These are phyloP conservation scores for Actinopyga echinites DNA, from an alignment of 53 echinoderm and acorn worm genomes.

Conservation along the genomic window DNA sequence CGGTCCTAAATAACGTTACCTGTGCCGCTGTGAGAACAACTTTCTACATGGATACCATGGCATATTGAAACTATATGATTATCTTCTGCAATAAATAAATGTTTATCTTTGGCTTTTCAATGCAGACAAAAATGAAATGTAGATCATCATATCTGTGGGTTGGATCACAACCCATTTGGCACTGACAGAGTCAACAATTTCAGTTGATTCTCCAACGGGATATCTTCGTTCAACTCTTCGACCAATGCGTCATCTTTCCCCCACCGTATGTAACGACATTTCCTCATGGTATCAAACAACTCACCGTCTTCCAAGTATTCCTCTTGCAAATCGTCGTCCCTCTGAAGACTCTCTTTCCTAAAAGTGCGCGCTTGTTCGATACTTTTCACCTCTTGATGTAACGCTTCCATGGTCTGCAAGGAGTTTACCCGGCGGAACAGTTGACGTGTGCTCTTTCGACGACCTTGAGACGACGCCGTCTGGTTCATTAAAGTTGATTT, in stretches of 20 bases:
- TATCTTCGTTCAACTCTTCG: conserved; percentile 64
- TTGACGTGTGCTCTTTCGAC: conserved; percentile 14
- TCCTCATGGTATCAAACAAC: conserved; percentile 77
- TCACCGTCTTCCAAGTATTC: conserved; percentile 67
- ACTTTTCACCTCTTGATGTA: conserved; percentile 61
- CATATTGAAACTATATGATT: too few relatives aligned
- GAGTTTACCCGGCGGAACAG: conserved; percentile 51
- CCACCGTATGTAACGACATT: conserved; percentile 81
- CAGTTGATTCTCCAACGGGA: conserved; percentile 64
- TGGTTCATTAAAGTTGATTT: conserved; percentile 60
- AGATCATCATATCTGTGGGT: not conserved
- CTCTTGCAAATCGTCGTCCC: conserved; percentile 32
- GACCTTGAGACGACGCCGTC: conserved; percentile 47
- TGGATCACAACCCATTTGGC: not conserved
- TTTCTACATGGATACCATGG: too few relatives aligned
- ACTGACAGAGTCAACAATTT: conserved; percentile 34
- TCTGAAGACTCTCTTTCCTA: conserved; percentile 38
- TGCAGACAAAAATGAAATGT: too few relatives aligned
- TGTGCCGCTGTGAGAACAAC: too few relatives aligned
- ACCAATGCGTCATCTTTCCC: conserved; percentile 63
- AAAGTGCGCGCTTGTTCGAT: conserved; percentile 49
- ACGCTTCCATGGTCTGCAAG: conserved; percentile 33
- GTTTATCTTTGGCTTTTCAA: too few relatives aligned
- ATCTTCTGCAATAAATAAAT: too few relatives aligned
- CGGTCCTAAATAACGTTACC: too few relatives aligned